Percentiles rank a stretch among this genome's conserved stretches.
These are phyloP conservation scores for Leptatherina wallacei DNA, from an alignment of 2,797 vertebrate species.

Conservation along the genomic window DNA sequence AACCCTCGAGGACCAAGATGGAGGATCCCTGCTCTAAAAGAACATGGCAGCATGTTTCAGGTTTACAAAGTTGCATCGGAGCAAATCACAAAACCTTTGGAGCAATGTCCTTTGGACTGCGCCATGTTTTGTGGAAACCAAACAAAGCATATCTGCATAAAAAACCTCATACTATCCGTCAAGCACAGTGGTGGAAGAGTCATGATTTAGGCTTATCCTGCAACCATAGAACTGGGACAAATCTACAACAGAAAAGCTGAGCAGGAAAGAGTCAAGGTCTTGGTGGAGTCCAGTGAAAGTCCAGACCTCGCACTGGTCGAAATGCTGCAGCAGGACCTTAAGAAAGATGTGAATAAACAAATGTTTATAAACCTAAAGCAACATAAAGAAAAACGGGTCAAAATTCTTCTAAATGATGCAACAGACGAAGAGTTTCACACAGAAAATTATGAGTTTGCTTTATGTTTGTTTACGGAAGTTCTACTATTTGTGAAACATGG, in stretches of 20 bases:
- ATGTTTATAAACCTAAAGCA: neutral
- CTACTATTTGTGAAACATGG: neutral
- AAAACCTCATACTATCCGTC: no score
- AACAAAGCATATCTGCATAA: no score
- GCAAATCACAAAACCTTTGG: neutral
- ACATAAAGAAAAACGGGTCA: no score
- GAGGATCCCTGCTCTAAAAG: no score
- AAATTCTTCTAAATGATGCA: neutral
- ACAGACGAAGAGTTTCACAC: neutral
- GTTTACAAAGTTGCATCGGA: neutral
- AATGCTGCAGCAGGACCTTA: no score
- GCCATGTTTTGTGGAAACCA: neutral
- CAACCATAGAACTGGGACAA: neutral
- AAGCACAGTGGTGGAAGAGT: neutral
- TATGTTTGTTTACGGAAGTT: neutral
- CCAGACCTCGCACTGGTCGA: no score
- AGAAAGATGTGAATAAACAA: neutral
- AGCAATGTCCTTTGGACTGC: neutral
- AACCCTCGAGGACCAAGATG: no score
- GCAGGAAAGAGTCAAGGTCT: neutral
- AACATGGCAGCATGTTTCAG: neutral
- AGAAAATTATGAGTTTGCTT: neutral
- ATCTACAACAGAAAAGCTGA: neutral
- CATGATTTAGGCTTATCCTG: neutral
- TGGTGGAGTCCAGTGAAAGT: no score